Evolutionary conservation across 1,140 invertebrate species (phyloP), one percentile per base, ranked within the genome.

Genomic region (Hestina assimilis): DNA sequence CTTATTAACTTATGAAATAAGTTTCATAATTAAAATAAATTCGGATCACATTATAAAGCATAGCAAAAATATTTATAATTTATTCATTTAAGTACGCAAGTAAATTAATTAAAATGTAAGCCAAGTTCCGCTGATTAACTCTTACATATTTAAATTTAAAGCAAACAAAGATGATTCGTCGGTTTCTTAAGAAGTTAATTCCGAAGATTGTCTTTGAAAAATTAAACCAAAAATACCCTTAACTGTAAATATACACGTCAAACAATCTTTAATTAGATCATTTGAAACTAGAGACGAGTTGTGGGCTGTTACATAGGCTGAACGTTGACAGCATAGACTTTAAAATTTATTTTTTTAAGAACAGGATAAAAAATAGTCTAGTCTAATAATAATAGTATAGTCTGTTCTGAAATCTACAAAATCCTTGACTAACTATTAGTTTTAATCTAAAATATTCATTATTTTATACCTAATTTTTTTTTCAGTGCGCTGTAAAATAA

Each of bases 251-350:
- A 66, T 62, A 66, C 68, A 62, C 59, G 56, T 61, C 59, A 62
- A 75, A 87, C 83, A 86, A 86, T 62, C 66, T 40, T 66, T 72
- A 84, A 85, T 85, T 85, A 82, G 74, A 69, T 82, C 83, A 83
- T 84, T 81, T 69, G 81, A 87, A 86, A 67, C 69, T 42, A n/a
- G n/a, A n/a, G 24, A 20, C 20, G 19, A n/a, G 7, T n/a, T n/a
- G n/a, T 20, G n/a, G 11, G 11, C 19, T n/a, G 26, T 35, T 28
- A 33, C 20, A 21, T 15, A 50, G 40, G 26, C 33, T 19, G 3
- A 6, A n/a, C 19, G 15, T 38, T 38, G 15, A 38, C 33, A 38
- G n/a, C n/a, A n/a, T n/a, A n/a, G n/a, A n/a, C n/a, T n/a, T n/a
- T n/a, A n/a, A n/a, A n/a, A n/a, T n/a, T n/a, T n/a, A n/a, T n/a